These are phyloP conservation scores for Holothuria glaberrima DNA, from an alignment of 35 echinoderm and acorn worm species.

Conservation along the genomic window DNA sequence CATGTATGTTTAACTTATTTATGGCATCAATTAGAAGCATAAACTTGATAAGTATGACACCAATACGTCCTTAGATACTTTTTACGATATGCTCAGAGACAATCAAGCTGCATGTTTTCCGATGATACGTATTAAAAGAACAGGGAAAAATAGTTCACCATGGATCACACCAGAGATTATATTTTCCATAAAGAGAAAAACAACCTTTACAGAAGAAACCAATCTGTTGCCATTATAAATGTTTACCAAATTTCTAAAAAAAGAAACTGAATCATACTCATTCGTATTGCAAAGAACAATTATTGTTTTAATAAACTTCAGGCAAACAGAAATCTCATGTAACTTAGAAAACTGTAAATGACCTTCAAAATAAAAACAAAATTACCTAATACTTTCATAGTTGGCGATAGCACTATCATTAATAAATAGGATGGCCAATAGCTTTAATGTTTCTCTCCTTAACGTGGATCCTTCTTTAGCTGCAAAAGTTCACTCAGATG, in stretches of 20 bases:
- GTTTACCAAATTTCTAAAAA: not conserved
- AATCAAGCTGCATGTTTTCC: constrained; percentile 3
- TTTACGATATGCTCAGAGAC: constrained; percentile 2
- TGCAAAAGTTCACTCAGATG: not conserved
- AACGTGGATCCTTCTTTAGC: not conserved
- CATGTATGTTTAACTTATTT: not conserved
- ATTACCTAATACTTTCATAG: not conserved
- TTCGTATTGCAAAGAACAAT: not conserved
- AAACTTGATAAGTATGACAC: not conserved
- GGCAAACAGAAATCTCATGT: not conserved
- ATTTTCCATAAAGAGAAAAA: not conserved
- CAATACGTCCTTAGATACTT: not conserved
- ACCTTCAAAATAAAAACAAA: not conserved
- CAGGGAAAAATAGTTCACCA: not conserved
- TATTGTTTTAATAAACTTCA: not conserved
- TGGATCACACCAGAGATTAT: not conserved
- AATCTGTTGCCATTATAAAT: not conserved
- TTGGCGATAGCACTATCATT: not conserved
- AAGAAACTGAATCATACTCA: not conserved
- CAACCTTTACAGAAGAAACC: not conserved
- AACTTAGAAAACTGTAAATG: not conserved
- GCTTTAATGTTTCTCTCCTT: not conserved
- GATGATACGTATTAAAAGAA: not conserved
- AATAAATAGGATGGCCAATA: not conserved
- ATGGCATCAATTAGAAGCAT: not conserved